phyloP scores from a whole-genome alignment of 92 coral and sea anemone species.

The Porites cylindrica region DNA sequence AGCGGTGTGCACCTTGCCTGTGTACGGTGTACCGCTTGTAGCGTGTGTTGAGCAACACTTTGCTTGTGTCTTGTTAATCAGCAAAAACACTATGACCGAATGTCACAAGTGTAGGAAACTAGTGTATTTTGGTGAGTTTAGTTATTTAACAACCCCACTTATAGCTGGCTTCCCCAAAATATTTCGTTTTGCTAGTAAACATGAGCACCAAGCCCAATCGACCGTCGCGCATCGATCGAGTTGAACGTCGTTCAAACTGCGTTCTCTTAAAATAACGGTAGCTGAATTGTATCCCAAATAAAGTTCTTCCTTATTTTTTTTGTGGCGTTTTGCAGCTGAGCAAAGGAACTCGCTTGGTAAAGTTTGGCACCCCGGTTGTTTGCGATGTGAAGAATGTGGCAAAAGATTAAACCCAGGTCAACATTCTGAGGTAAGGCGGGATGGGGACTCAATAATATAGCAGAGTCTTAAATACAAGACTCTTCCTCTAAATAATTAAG shows the following conservation, averaged over 20 bases:
- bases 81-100: slow-evolving; percentile 74
- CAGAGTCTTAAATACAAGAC: neutral
- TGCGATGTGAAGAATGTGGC: slow-evolving; percentile 98
- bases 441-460: too few relatives aligned
- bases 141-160: neutral
- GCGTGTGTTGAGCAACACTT: too few relatives aligned
- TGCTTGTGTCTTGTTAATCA: slow-evolving; percentile 6
- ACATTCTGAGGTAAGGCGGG: slow-evolving; percentile 89
- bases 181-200: slow-evolving; percentile 16
- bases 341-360: slow-evolving; percentile 97
- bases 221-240: neutral
- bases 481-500: neutral
- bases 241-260: neutral
- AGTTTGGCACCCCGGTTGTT: slow-evolving; percentile 97
- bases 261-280: neutral
- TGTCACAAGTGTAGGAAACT: slow-evolving; percentile 97
- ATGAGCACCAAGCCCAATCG: neutral
- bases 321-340: slow-evolving; percentile 79
- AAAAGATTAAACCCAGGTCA: slow-evolving; percentile 97
- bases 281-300: neutral
- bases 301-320: neutral
- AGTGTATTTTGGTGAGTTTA: slow-evolving; percentile 94
- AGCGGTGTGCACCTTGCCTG: neutral
- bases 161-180: slow-evolving; percentile 2
- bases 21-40: too few relatives aligned